Percentiles rank a stretch among this genome's conserved stretches.
These are phyloP conservation scores for Timema cristinae DNA, from an alignment of 2,888 invertebrate species.

Conservation along the genomic window DNA sequence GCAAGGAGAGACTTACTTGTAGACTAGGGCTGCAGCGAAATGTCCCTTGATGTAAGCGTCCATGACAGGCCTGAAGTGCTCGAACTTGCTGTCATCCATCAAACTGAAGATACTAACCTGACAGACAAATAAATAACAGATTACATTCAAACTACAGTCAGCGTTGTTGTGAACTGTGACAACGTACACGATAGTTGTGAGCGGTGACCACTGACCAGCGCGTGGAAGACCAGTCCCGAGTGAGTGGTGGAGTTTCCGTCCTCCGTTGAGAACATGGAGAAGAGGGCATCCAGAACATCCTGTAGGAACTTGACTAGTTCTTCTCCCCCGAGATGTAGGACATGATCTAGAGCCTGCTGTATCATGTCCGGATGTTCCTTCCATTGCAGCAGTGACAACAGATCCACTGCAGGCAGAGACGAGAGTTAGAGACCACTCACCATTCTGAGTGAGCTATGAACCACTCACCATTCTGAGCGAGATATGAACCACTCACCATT, in stretches of 20 bases:
- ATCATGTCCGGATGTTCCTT: conserved; percentile 83
- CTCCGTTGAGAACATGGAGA: conserved; percentile 89
- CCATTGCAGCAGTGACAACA: conserved; percentile 87
- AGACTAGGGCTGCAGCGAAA: conserved; percentile 91
- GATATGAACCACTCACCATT: too few species aligned
- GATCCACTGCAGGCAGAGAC: conserved; percentile 63
- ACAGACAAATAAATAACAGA: conserved; percentile 25
- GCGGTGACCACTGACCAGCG: conserved; percentile 54
- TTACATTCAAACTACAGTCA: too few species aligned
- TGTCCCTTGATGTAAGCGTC: conserved; percentile 92
- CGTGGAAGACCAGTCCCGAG: conserved; percentile 88
- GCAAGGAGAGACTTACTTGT: conserved; percentile 60
- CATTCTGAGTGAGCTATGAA: too few species aligned
- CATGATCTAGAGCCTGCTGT: conserved; percentile 77
- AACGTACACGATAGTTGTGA: too few species aligned
- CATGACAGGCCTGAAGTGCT: conserved; percentile 90
- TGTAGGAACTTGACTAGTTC: conserved; percentile 93
- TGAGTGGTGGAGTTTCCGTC: conserved; percentile 86
- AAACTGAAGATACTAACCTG: conserved; percentile 82
- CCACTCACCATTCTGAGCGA: too few species aligned
- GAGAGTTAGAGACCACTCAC: too few species aligned
- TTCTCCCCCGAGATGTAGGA: conserved; percentile 76
- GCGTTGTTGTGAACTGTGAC: too few species aligned
- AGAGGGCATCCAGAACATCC: conserved; percentile 89
- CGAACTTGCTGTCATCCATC: conserved; percentile 85